Base-by-base conservation (phyloP, 2,888 invertebrate species). In the Acronicta psi region DNA sequence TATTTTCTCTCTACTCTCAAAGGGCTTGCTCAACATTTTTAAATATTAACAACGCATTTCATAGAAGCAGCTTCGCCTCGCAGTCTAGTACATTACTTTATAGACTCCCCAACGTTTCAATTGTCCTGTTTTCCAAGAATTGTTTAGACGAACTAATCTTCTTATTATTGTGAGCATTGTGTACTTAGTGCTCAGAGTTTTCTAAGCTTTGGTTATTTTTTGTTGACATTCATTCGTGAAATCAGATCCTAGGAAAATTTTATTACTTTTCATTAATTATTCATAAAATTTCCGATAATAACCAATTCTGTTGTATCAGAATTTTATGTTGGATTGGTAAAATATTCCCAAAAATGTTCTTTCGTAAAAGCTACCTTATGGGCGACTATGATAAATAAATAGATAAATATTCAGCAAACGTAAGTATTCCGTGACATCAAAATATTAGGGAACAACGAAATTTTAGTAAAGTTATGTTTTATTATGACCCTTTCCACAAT, bases 21-120 rank as follows among this genome's bases (percentile, higher is more conserved):
- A 65, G 56, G 63, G 50, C 47, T 62, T 55, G 51, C 46, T 56
- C 37, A 50, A 49, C 17, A 53, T 70, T 62, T 59, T 58, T 56
- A 61, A 75, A 68, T 75, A 65, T 73, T 61, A 59, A 59, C 57
- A 64, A 51, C 37, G 59, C 52, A 55, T 66, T 74, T 58, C 18
- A 47, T 47, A 29, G 55, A 45, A 58, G 52, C 29, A 45, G 11
- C 50, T 44, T 47, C 13, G 37, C 36, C 51, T 8, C 13, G 36
- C 8, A 23, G 50, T 49, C 38, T 40, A 36, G 41, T 43, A 40
- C 36, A 18, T 41, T 50, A 47, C 25, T 59, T 47, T 62, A 40
- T 44, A 44, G 17, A 42, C 42, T 18, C 46, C 41, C 14, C 20
- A 40, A 42, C 38, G 40, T 50, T 58, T 52, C 49, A 59, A 70